Evolutionary conservation across 2,888 invertebrate genomes (phyloP).

Genomic region (Yponomeuta sedellus): DNA sequence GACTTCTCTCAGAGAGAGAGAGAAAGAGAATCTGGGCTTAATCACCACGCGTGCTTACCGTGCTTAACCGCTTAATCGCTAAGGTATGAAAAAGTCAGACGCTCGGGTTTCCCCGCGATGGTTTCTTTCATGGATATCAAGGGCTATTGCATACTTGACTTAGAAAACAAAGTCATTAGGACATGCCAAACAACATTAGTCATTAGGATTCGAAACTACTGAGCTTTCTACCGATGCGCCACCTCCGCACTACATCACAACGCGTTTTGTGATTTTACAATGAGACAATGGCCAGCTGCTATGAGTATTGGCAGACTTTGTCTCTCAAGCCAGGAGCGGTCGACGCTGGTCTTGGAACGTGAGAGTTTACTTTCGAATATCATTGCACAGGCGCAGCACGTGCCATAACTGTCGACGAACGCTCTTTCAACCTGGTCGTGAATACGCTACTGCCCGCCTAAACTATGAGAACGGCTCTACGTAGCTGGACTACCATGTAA

Average conservation of each 20-base stretch:
- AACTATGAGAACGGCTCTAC: not conserved
- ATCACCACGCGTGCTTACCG: too few species aligned
- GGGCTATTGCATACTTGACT: too few species aligned
- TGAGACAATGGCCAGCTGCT: not conserved
- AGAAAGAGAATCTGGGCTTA: too few species aligned
- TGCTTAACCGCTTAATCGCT: too few species aligned
- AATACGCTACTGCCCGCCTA: constrained; percentile 3
- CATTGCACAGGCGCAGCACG: constrained; percentile 61
- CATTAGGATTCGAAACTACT: too few species aligned
- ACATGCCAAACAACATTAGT: too few species aligned
- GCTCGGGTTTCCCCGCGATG: too few species aligned
- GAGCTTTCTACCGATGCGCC: too few species aligned
- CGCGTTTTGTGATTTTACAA: not conserved
- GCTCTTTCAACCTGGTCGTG: constrained; percentile 11
- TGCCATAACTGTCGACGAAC: constrained; percentile 23
- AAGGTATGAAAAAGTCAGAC: too few species aligned
- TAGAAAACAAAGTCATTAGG: too few species aligned
- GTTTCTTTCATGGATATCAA: too few species aligned
- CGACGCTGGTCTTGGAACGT: constrained; percentile 24
- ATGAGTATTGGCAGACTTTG: not conserved
- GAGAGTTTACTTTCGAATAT: constrained; percentile 61
- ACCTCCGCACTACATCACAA: not conserved
- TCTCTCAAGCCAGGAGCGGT: not conserved
- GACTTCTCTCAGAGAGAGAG: too few species aligned
- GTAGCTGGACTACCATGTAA: not conserved